phyloP scores from a whole-genome alignment of 2,113 vertebrate species.

The Sander lucioperca region DNA sequence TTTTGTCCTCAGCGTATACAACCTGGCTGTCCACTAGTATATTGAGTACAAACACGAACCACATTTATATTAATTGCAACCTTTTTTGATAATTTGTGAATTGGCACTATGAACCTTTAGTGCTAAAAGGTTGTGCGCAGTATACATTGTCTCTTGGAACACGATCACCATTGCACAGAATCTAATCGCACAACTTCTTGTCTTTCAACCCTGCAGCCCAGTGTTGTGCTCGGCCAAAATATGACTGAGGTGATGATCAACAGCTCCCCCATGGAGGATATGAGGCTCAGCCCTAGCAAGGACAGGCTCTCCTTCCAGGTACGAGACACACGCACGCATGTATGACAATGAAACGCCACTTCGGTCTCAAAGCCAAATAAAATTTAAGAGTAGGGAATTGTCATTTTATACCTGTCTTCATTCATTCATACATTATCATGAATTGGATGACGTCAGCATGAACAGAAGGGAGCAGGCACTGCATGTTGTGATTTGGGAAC shows the following conservation, averaged over 20 bases:
- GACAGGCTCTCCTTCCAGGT: conserved; percentile 96
- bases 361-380: too few species aligned
- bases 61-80: neutral
- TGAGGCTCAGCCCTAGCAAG: conserved; percentile 93
- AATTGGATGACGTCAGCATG: neutral
- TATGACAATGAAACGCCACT: neutral
- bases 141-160: neutral
- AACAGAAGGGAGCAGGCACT: neutral
- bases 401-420: neutral
- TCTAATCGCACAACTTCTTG: neutral
- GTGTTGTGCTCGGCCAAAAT: conserved; percentile 90
- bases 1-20: neutral
- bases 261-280: conserved; percentile 93
- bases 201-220: conserved; percentile 82
- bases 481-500: neutral
- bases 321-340: conserved; percentile 13
- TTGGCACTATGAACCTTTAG: too few species aligned
- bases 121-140: too few species aligned
- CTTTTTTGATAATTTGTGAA: too few species aligned
- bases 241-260: conserved; percentile 99
- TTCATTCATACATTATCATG: conserved; percentile 1
- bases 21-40: neutral
- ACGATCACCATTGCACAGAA: neutral
- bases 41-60: neutral
- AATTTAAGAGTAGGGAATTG: too few species aligned